Conservation (phyloP, 2,888 invertebrate genomes). For the Anoplius nigerrimus region DNA sequence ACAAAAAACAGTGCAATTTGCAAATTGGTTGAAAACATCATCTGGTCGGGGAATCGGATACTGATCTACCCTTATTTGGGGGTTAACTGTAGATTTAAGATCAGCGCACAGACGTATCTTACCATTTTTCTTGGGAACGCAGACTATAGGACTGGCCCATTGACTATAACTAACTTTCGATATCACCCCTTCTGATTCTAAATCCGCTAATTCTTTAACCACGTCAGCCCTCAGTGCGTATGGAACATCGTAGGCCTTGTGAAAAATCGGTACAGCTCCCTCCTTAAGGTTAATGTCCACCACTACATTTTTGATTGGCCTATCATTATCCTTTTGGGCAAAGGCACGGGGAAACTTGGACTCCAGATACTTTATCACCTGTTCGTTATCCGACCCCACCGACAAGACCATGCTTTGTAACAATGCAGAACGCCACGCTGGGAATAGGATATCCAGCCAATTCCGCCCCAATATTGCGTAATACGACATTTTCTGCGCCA, state of each 20-base stretch:
- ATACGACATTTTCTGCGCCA: too few relatives aligned
- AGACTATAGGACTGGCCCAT: background rate
- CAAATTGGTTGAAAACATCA: background rate
- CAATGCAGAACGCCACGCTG: slow-evolving; percentile 8
- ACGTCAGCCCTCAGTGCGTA: background rate
- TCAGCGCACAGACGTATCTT: background rate
- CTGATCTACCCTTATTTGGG: background rate
- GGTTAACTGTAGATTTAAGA: background rate
- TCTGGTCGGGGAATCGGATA: background rate
- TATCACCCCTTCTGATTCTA: background rate
- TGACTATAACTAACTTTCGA: background rate
- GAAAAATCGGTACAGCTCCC: background rate
- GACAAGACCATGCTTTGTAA: slow-evolving; percentile 20
- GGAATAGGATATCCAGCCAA: slow-evolving; percentile 29
- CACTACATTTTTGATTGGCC: background rate
- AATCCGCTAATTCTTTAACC: background rate
- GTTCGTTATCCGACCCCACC: slow-evolving; percentile 1
- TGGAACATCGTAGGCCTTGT: background rate
- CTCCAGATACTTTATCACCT: background rate
- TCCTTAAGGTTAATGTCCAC: background rate
- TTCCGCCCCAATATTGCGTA: slow-evolving; percentile 21
- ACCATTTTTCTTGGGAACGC: background rate
- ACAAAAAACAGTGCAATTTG: background rate
- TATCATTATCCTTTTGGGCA: background rate
- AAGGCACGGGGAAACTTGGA: background rate